These are phyloP conservation scores for Liasis olivaceus DNA, from an alignment of 2,797 vertebrate species.

Conservation along the genomic window DNA sequence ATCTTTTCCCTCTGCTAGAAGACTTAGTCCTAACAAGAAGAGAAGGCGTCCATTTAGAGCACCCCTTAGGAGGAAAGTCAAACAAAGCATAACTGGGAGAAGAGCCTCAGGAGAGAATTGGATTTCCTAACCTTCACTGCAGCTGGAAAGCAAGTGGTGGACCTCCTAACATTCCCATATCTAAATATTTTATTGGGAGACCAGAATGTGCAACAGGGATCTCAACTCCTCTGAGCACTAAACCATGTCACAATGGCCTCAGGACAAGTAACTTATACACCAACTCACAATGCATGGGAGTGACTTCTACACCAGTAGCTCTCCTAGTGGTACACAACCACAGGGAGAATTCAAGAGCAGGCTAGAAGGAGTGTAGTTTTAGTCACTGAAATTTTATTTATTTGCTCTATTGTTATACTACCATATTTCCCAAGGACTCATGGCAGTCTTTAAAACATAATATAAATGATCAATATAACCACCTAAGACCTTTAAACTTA, in stretches of 20 bases:
- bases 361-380: too few species aligned
- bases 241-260: not conserved
- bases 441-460: too few species aligned
- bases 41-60: not conserved
- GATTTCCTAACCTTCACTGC: not conserved
- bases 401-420: too few species aligned
- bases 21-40: not conserved
- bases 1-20: too few species aligned
- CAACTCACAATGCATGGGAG: fast-evolving
- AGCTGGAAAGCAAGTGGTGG: not conserved
- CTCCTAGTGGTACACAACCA: too few species aligned
- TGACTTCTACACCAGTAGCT: too few species aligned
- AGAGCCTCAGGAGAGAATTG: too few species aligned
- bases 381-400: too few species aligned
- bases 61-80: not conserved
- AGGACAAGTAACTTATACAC: not conserved
- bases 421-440: too few species aligned
- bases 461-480: too few species aligned
- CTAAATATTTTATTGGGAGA: not conserved
- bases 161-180: not conserved
- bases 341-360: too few species aligned
- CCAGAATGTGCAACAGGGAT: not conserved
- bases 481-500: too few species aligned
- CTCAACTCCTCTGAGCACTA: not conserved
- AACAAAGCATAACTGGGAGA: not conserved